Conservation (phyloP, 2,797 vertebrate genomes). For the Potorous gilbertii region DNA sequence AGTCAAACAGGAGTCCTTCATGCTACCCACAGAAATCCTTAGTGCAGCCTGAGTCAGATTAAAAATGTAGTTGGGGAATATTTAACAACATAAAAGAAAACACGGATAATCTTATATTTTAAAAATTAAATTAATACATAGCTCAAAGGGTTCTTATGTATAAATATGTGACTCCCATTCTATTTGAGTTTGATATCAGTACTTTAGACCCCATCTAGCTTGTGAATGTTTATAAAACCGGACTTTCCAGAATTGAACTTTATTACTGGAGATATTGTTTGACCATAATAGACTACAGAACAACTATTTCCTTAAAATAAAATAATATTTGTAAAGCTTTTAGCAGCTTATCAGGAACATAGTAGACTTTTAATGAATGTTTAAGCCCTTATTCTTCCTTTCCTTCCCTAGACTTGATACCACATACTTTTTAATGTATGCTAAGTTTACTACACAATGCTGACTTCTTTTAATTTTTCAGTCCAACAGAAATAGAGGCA, state of each 20-base stretch:
- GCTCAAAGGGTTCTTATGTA: not conserved
- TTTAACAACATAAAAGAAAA: not conserved
- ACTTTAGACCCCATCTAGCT: not conserved
- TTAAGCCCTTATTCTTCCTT: not conserved
- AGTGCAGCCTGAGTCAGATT: not conserved
- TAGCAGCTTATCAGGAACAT: not conserved
- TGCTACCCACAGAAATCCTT: not conserved
- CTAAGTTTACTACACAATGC: not conserved
- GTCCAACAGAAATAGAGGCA: not conserved
- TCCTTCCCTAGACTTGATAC: not conserved
- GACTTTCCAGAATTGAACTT: not conserved
- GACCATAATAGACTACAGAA: not conserved
- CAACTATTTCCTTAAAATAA: not conserved
- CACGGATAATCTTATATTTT: not conserved
- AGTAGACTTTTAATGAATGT: not conserved
- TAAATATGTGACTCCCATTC: not conserved
- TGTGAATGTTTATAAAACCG: not conserved
- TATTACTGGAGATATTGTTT: not conserved
- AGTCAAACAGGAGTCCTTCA: not conserved
- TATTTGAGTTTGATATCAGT: not conserved
- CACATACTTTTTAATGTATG: not conserved
- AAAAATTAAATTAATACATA: not conserved
- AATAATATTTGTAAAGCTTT: not conserved
- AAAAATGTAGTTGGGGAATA: not conserved
- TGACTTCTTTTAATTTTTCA: not conserved